Evolutionary conservation across 2,888 invertebrate genomes (phyloP), one percentile per base, ranked within the genome.

Genomic region (Hybos culiciformis): DNA sequence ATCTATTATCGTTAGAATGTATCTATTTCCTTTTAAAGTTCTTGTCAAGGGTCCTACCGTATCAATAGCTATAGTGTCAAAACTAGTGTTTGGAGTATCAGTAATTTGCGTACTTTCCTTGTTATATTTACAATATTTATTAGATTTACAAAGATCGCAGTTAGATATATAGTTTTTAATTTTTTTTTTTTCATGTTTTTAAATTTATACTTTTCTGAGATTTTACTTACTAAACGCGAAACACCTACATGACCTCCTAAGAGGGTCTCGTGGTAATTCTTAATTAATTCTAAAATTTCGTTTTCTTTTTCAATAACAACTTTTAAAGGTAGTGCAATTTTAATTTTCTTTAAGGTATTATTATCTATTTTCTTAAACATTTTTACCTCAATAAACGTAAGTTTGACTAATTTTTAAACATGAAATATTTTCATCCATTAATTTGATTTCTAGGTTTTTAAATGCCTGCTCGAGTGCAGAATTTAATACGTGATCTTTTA

Each of bases 11-110:
- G 40, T 41, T 41, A 41, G n/a, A 14, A 41, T 41, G 9, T 41
- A 41, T 34, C 24, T 41, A 6, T 14, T 24, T 7, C 26, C 3
- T 4, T 34, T 41, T 12, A 18, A 17, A 24, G 18, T n/a, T 34
- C n/a, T 21, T 34, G n/a, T n/a, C n/a, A 41, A 21, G 12, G 41
- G 34, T 15, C 41, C 24, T 24, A 34, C 41, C n/a, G 41, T 41
- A 15, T 34, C 41, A 4, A 41, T 17, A 3, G 15, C 14, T 18
- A 34, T 23, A 24, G 4, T 9, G 23, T 41, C 34, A 20, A 34
- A 41, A 5, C 24, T 12, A 6, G 11, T 3, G 11, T 12, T n/a
- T 3, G 34, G 41, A 6, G 26, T 41, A 8, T 24, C n/a, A 1
- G 21, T 34, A 14, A 41, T 14, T 11, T 6, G 6, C 5, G 19